Percentiles rank a stretch among this genome's conserved stretches.
These are phyloP conservation scores for Ahaetulla prasina DNA, from an alignment of 2,113 vertebrate species.

Conservation along the genomic window DNA sequence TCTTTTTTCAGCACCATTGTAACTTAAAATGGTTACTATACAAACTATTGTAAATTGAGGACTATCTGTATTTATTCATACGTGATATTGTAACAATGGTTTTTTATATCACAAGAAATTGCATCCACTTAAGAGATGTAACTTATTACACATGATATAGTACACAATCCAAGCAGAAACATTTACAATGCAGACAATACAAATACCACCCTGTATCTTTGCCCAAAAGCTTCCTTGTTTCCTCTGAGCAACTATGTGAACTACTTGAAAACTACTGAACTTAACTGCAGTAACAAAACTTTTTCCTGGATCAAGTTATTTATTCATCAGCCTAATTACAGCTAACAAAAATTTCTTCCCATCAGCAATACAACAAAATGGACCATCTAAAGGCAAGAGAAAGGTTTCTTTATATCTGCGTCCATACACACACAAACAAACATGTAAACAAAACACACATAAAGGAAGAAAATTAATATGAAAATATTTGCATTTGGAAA, in stretches of 20 bases:
- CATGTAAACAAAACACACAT: neutral
- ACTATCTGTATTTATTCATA: neutral
- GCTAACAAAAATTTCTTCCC: neutral
- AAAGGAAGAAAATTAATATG: neutral
- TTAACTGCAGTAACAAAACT: neutral
- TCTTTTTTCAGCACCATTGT: neutral
- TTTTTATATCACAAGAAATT: neutral
- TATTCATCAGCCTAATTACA: neutral
- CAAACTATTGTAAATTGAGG: neutral
- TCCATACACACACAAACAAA: neutral
- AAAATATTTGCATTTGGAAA: neutral
- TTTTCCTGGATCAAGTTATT: neutral
- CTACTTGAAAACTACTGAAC: neutral
- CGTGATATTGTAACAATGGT: neutral
- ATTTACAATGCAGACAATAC: neutral
- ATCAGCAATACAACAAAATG: neutral
- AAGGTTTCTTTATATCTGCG: neutral
- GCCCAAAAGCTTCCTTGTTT: neutral
- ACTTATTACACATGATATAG: neutral
- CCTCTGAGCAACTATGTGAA: neutral
- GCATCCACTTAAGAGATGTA: slow-evolving; percentile 2
- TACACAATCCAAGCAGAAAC: neutral
- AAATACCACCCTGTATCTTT: neutral
- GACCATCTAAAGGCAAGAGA: neutral
- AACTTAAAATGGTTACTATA: neutral